Percentiles rank a stretch among this genome's conserved stretches.
phyloP scores from a whole-genome alignment of 2,113 vertebrate genomes.

The Uria lomvia region DNA sequence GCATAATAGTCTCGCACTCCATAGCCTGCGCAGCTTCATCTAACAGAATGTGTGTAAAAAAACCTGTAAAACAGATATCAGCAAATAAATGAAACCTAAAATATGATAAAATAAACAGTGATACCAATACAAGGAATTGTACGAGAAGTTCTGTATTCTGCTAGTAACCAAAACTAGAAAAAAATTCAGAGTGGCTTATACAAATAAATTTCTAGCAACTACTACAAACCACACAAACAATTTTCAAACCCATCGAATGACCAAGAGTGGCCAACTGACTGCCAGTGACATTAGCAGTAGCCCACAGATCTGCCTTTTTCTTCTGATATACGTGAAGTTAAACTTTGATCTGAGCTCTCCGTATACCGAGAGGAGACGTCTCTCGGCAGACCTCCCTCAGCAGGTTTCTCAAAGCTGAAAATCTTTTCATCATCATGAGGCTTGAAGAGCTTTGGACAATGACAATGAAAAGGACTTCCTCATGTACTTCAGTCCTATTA shows the following conservation, averaged over 20 bases:
- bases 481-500: neutral
- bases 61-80: slow-evolving; percentile 75
- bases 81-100: slow-evolving; percentile 29
- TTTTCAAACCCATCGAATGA: neutral
- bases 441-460: neutral
- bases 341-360: neutral
- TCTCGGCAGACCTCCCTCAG: neutral
- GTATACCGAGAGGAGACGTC: neutral
- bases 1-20: slow-evolving; percentile 99
- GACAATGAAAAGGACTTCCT: neutral
- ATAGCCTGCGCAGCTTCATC: slow-evolving; percentile 99
- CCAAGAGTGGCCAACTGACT: neutral
- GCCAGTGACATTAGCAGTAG: neutral
- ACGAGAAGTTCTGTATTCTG: neutral
- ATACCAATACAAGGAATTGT: neutral
- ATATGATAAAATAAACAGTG: slow-evolving; percentile 11
- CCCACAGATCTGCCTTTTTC: neutral
- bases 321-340: neutral
- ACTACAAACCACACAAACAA: neutral
- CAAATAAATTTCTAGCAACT: neutral
- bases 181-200: neutral
- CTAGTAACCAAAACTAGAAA: neutral
- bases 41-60: slow-evolving; percentile 95
- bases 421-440: neutral
- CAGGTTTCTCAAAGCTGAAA: neutral